Percentiles rank a stretch among this genome's conserved stretches.
Evolutionary conservation across 2,888 invertebrate genomes (phyloP).

Genomic region (Rhamphomyia laevipes): DNA sequence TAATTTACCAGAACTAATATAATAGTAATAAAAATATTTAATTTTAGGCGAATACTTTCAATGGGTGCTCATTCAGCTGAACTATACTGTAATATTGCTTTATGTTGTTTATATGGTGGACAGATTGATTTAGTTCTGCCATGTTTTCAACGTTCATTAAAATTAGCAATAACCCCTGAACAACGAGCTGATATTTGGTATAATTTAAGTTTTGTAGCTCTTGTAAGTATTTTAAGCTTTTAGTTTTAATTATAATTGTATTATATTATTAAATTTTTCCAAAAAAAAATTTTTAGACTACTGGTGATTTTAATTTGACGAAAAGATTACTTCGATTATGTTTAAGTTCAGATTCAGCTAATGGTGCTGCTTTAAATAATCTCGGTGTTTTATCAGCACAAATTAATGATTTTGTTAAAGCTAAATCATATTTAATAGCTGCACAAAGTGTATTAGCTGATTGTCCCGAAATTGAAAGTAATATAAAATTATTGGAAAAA

Average conservation of each 20-base stretch:
- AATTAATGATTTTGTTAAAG: constrained; percentile 49
- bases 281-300: constrained; percentile 56
- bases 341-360: constrained; percentile 61
- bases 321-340: constrained; percentile 69
- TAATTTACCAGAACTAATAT: no score
- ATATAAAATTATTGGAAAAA: constrained; percentile 40
- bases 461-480: constrained; percentile 31
- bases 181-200: constrained; percentile 91
- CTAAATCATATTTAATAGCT: constrained; percentile 53
- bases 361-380: constrained; percentile 79
- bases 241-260: neutral
- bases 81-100: constrained; percentile 83
- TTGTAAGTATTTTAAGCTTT: constrained; percentile 46
- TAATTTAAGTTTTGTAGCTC: constrained; percentile 86
- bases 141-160: constrained; percentile 84
- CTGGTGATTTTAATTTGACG: constrained; percentile 70
- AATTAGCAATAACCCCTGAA: constrained; percentile 62
- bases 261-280: no score
- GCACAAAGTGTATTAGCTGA: constrained; percentile 39
- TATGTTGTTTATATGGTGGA: constrained; percentile 93
- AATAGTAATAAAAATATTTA: no score
- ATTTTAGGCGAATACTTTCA: constrained; percentile 68
- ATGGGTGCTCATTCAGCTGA: constrained; percentile 92
- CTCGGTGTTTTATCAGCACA: constrained; percentile 40
- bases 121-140: constrained; percentile 91